Evolutionary conservation across 2,888 invertebrate species (phyloP), one percentile per base, ranked within the genome.

Genomic region (Tanaodytes sp.): DNA sequence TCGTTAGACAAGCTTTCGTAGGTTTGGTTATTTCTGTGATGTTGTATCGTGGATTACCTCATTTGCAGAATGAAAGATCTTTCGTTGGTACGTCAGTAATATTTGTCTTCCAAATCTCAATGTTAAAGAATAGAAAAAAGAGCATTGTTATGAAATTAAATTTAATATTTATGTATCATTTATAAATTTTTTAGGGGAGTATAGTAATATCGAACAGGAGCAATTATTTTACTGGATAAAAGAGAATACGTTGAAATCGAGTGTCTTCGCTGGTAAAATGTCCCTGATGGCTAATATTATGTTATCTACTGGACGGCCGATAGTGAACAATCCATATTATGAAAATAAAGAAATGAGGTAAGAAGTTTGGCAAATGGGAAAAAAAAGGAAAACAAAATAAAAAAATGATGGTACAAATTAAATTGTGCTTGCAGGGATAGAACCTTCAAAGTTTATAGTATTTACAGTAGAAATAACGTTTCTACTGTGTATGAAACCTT

Each of bases 241-340:
- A 43, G 77, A 85, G 0, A 88, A 89, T 70, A 92, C 92, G 0
- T 87, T 88, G 2, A 82, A 85, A 46, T 87, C 88, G 71, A 91
- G 91, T 0, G 93, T 91, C 27, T 95, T 95, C 86, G 95, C 93
- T 14, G 95, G 95, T 3, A 92, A 95, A 43, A 92, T 95, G 91
- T 93, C 95, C 0, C 87, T 94, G 0, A 91, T 93, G 88, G 94
- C 95, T 8, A 91, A 92, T 33, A 87, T 96, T 11, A 89, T 95
- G 86, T 85, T 96, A 57, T 89, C 91, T 9, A 92, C 95, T 0
- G 86, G 89, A 5, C 86, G 95, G 20, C 92, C 95, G 0, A 90
- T 96, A 43, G 91, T 94, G 0, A 92, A 94, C 71, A 95, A 96
- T 85, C 95, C 96, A 0, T 95, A 95, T 80, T 93, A 95, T 79